Base-by-base conservation (phyloP, 35 echinoderm and acorn worm genomes). In the Ophioderma brevispina region DNA sequence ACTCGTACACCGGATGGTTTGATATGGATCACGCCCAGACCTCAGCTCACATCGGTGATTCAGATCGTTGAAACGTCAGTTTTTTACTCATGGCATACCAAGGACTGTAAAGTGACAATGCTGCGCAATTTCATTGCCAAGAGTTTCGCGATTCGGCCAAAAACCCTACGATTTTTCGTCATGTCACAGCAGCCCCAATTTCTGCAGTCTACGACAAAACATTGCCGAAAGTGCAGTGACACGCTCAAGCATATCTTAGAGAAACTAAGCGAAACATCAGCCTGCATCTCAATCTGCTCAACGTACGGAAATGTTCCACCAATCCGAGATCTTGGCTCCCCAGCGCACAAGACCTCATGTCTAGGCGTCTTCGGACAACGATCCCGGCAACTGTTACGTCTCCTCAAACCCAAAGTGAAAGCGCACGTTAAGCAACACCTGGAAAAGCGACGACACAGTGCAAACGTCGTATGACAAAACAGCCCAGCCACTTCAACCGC, bases 121-220 rank as follows among this genome's bases (percentile, higher is more conserved):
- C 42, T 21, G 23, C 64, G 32, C 91, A 97, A 70, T 97, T 85
- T 88, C 28, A 36, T 31, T 39, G 82, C 42, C 82, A 93, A 13
- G 56, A 87, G 31, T 97, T 90, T 90, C 17, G 32, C 18, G 28
- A 90, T 17, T 97, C 94, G 87, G 95, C 91, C n/a, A 40, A n/a
- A n/a, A n/a, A n/a, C n/a, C 56, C 11, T n/a, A n/a, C n/a, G n/a
- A n/a, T n/a, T n/a, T n/a, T n/a, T n/a, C n/a, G n/a, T n/a, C n/a
- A n/a, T n/a, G n/a, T n/a, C n/a, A 96, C 90, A 90, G 86, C 33
- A 94, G 86, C 36, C 94, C 91, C 32, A 15, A 79, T 2, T 93
- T 75, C 37, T 70, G n/a, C n/a, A n/a, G n/a, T 82, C 0, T 82
- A 37, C 85, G 0, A 90, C 94, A 75, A 88, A 92, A 14, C 37